phyloP scores from a whole-genome alignment of 2,888 invertebrate genomes.

The Physocephala rufipes region DNA sequence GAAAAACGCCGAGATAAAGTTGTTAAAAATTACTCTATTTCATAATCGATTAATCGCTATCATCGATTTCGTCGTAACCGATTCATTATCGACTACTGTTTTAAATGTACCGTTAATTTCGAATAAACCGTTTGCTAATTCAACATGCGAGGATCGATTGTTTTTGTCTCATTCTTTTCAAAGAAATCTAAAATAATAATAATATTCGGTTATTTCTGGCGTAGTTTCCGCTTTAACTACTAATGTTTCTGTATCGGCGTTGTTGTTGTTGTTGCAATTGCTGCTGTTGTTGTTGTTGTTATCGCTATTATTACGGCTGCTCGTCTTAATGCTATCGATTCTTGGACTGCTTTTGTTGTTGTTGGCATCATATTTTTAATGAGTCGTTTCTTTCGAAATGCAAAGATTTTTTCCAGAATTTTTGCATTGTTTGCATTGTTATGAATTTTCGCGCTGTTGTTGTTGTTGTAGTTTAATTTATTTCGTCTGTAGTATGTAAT shows the following conservation, averaged over 20 bases:
- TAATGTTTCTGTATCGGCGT: conserved; percentile 18
- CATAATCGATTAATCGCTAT: too few species aligned
- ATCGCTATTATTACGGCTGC: not conserved
- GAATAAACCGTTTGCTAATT: too few species aligned
- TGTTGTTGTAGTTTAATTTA: conserved; percentile 2
- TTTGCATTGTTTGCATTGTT: not conserved
- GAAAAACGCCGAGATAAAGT: too few species aligned
- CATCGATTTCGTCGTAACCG: too few species aligned
- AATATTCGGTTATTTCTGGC: conserved; percentile 27
- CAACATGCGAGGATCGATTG: too few species aligned
- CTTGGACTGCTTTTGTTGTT: not conserved
- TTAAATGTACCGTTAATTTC: too few species aligned
- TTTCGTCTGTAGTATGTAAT: not conserved
- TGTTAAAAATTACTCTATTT: too few species aligned
- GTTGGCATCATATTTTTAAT: not conserved
- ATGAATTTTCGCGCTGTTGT: not conserved
- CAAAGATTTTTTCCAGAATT: conserved; percentile 17
- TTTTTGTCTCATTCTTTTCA: too few species aligned
- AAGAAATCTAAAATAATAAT: too few species aligned
- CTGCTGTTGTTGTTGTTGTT: conserved; percentile 6
- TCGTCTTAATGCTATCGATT: too few species aligned
- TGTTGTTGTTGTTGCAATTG: conserved; percentile 26
- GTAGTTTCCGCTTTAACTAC: conserved; percentile 38
- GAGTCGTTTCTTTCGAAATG: conserved; percentile 6
- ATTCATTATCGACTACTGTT: too few species aligned